A percentile compares a stretch with the other conserved stretches of the same genome.
phyloP scores from a whole-genome alignment of 2,797 vertebrate species.

The Todus mexicanus region DNA sequence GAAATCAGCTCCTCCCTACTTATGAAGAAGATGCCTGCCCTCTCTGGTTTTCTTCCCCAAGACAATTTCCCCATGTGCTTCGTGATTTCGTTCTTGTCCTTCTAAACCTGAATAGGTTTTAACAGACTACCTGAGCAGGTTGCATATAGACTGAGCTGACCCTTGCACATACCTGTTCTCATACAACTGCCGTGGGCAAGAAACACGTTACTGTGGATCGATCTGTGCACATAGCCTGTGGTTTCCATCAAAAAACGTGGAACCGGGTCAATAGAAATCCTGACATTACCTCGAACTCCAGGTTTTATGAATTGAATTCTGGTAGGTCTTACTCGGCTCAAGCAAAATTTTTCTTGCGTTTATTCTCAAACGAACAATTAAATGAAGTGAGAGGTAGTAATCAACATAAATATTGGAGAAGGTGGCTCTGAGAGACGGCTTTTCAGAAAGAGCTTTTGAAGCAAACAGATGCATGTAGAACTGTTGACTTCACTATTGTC shows the following conservation, averaged over 20 bases:
- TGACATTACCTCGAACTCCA: not conserved
- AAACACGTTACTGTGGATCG: accelerated
- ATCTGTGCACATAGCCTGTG: not conserved
- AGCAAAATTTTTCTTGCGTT: not conserved
- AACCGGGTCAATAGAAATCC: not conserved
- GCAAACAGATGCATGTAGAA: not conserved
- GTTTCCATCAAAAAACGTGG: not conserved
- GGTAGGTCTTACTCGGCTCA: not conserved
- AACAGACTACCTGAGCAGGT: not conserved
- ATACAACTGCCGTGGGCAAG: not conserved
- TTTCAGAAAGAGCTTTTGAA: not conserved
- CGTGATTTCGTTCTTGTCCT: not conserved
- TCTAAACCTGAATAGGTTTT: not conserved
- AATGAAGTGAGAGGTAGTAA: not conserved
- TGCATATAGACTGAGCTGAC: not conserved
- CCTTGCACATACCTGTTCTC: not conserved
- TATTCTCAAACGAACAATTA: not conserved
- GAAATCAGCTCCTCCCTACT: not conserved
- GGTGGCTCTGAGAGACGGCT: not conserved
- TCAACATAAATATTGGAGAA: not conserved
- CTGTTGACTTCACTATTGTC: not conserved
- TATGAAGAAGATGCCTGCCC: not conserved
- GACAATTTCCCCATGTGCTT: accelerated
- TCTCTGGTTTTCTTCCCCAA: not conserved
- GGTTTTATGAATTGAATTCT: not conserved